Percentiles rank a stretch among this genome's conserved stretches.
phyloP scores from a whole-genome alignment of 2,888 invertebrate species.

The Dromius quadrimaculatus region DNA sequence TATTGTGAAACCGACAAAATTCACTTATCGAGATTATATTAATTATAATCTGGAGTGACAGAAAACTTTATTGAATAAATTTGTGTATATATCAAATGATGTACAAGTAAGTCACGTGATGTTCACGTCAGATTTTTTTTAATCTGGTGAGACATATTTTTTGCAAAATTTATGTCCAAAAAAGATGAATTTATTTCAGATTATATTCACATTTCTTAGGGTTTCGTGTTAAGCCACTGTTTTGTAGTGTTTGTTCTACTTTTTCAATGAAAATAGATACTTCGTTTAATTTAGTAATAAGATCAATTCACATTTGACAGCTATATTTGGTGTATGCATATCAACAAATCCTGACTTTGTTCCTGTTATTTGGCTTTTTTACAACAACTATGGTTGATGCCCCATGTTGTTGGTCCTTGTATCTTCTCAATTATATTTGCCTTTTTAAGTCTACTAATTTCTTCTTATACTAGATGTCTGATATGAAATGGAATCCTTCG shows the following conservation, averaged over 20 bases:
- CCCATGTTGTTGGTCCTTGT: slow-evolving; percentile 2
- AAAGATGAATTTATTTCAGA: background rate
- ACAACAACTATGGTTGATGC: background rate
- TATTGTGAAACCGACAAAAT: no score
- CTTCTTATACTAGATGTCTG: background rate
- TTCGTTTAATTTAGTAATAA: background rate
- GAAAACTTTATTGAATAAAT: no score
- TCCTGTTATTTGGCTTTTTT: background rate
- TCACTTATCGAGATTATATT: no score
- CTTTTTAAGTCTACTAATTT: background rate
- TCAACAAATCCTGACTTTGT: background rate
- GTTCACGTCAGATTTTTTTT: background rate
- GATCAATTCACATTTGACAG: background rate
- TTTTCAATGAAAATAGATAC: background rate
- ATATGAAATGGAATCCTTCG: background rate
- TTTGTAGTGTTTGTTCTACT: background rate
- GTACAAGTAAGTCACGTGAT: no score
- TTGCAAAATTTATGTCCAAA: slow-evolving; percentile 1
- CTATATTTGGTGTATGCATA: background rate
- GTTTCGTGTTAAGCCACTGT: background rate
- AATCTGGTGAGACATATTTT: background rate
- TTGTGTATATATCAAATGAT: no score
- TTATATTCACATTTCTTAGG: background rate
- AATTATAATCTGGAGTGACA: no score
- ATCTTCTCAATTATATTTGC: slow-evolving; percentile 1